A percentile compares a stretch with the other conserved stretches of the same genome.
These are phyloP conservation scores for Coelopa frigida DNA, from an alignment of 1,140 invertebrate species.

Conservation along the genomic window DNA sequence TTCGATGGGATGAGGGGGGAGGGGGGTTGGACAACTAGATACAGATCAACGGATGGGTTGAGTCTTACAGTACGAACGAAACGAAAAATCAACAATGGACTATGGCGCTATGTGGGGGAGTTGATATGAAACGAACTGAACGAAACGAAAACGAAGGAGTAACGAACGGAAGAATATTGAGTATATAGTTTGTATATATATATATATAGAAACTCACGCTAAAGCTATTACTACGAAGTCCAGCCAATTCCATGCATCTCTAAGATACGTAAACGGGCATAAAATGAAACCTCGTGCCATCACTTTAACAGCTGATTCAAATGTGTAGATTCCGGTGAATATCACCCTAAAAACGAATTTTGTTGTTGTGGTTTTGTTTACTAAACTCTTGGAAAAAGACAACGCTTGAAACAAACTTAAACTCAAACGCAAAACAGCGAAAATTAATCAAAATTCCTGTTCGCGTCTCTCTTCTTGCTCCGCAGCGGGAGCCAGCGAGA, in stretches of 20 bases:
- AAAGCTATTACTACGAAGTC: constrained; percentile 99
- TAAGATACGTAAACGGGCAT: constrained; percentile 98
- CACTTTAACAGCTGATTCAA: constrained; percentile 98
- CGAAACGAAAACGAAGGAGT: neutral
- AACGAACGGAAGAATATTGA: neutral
- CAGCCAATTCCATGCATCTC: constrained; percentile 99
- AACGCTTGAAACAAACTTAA: no score
- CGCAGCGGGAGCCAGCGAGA: no score
- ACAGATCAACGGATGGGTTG: no score
- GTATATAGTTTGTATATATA: no score
- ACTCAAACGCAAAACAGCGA: no score
- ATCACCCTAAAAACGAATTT: constrained; percentile 74
- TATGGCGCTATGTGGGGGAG: neutral
- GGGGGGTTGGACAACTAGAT: no score
- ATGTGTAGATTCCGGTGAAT: constrained; percentile 99
- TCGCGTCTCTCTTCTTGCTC: no score
- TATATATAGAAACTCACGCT: constrained; percentile 77
- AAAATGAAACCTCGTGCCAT: constrained; percentile 98
- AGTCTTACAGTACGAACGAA: neutral
- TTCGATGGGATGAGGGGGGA: no score
- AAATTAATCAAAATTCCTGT: no score
- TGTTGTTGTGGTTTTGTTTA: constrained; percentile 22
- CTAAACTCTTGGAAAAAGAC: no score
- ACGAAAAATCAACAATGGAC: constrained; percentile 1
- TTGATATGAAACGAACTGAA: constrained; percentile 1